Evolutionary conservation across 1,140 invertebrate genomes (phyloP), one percentile per base, ranked within the genome.

Genomic region (Neodiprion lecontei): DNA sequence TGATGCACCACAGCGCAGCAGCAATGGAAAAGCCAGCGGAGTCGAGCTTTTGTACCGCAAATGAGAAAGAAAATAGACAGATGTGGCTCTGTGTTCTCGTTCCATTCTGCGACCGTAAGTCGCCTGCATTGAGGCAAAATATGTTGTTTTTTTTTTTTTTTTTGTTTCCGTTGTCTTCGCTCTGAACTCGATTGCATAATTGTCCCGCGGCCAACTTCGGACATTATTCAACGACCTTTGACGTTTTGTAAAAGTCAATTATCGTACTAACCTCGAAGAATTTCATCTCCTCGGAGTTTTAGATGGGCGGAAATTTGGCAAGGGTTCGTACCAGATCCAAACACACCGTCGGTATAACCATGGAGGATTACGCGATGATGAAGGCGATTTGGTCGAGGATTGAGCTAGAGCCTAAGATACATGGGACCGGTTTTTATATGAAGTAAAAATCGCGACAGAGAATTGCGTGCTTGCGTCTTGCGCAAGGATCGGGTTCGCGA

Each of bases 351-450:
- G 9, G 75, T 78, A 72, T 82, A 17, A 78, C 73, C 5, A 12
- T 69, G 8, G 65, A 75, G 67, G 78, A 83, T 66, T 78, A 77
- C 49, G 40, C 67, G 40, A 68, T 79, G 23, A 74, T 83, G 28
- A 82, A 82, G 74, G 61, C 67, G 65, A 69, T 77, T 9, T 84
- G 81, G 79, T 53, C 70, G 17, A 77, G 74, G 9, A 79, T 84
- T 10, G 80, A 83, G 65, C 72, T 72, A 48, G 81, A 83, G 76
- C 77, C 80, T 53, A 79, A 79, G 48, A 75, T 77, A 48, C 80
- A 83, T 73, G 83, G 78, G 53, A 80, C 70, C 72, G 70, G 76
- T n/a, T 83, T 79, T 74, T 77, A 82, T 28, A 68, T 67, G 48
- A 74, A 73, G 82, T 84, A 74, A 67, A 53, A 71, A 49, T 70